Evolutionary conservation across 1,140 invertebrate genomes (phyloP).

Genomic region (Streblospio benedicti): DNA sequence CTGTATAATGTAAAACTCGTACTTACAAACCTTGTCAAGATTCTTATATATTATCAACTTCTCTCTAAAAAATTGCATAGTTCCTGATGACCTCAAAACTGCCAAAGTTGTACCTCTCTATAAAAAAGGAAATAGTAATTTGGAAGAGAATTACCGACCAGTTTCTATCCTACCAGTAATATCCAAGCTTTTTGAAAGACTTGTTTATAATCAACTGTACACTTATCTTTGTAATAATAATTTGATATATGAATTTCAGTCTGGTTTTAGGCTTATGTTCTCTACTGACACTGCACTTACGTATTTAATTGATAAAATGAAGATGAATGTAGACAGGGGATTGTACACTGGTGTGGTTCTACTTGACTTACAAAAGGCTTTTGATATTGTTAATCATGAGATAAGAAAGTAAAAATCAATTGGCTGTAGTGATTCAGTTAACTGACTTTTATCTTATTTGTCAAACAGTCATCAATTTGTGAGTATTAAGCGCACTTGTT

Average conservation of each 20-base stretch:
- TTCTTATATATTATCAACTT: no score
- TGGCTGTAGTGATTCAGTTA: background rate
- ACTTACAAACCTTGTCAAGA: no score
- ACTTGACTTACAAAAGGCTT: background rate
- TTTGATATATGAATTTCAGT: conserved; percentile 4
- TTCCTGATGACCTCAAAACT: no score
- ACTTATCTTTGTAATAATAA: conserved; percentile 3
- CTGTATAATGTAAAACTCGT: no score
- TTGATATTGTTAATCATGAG: background rate
- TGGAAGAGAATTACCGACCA: conserved; percentile 11
- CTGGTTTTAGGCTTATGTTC: background rate
- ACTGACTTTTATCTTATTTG: background rate
- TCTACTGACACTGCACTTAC: conserved; percentile 2
- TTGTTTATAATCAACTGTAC: conserved; percentile 7
- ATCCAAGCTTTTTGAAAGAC: conserved; percentile 14
- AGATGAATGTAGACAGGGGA: background rate
- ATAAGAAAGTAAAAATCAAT: background rate
- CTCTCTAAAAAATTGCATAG: no score
- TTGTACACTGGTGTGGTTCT: background rate
- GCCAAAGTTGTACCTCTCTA: no score
- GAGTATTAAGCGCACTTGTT: background rate
- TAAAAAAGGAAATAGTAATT: background rate
- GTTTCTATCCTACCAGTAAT: conserved; percentile 13
- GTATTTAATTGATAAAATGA: background rate
- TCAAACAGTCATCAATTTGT: background rate